Base-by-base conservation (phyloP, 2,113 vertebrate genomes). In the Mandrillus leucophaeus region DNA sequence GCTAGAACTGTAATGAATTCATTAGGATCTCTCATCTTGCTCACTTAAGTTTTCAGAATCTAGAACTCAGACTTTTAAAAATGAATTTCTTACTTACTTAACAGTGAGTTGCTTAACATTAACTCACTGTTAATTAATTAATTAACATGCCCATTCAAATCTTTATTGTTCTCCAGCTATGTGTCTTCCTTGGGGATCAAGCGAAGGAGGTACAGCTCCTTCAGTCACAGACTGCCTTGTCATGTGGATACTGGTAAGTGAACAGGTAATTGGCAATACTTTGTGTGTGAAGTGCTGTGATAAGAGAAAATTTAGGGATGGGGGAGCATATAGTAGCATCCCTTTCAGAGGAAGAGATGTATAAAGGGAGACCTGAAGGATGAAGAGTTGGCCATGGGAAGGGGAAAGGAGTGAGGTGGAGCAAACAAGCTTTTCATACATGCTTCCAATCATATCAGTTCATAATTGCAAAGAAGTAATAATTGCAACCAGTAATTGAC, bases 31-130 rank as follows among this genome's bases (percentile, higher is more conserved):
- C 25, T 72, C 57, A 52, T 57, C 22, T 94, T 87, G 32, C n/a
- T 93, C 48, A 88, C 22, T 57, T 82, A 59, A 61, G 32, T 95
- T 92, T 88, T 91, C 27, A 92, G 55, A 93, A 66, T 73, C 40
- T 92, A 90, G 32, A 20, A 40, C 18, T 61, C 83, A 22, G 8
- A 45, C 11, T 68, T 95, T 55, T 43, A 57, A 86, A 81, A 45
- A 55, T 48, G n/a, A 93, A 84, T 66, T 76, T 68, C 82, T 93
- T 90, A 59, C n/a, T 75, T 87, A 45, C 52, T 82, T 81, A 50
- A 50, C 48, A 50, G 48, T 3, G 11, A 89, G 23, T 90, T 88
- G 84, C 57, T 96, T 50, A 50, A 50, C 38, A n/a, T 72, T 87
- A 80, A 27, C 59, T 40, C 43, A 52, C 4, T 50, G n/a, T 76